Evolutionary conservation across 2,113 vertebrate species (phyloP), one percentile per base, ranked within the genome.

Genomic region (Ceyx melanurus): DNA sequence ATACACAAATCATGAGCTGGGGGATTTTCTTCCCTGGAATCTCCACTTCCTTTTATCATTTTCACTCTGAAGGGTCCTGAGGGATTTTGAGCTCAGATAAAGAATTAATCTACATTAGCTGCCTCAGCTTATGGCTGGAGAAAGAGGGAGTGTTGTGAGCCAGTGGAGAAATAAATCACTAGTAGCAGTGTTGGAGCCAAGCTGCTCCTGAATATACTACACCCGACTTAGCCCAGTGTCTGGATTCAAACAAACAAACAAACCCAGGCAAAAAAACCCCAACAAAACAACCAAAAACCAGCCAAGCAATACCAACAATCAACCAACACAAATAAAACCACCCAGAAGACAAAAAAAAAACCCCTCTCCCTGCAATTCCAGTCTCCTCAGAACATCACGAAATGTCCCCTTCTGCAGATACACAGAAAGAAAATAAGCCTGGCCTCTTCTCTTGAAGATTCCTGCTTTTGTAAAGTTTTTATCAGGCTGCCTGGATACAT

Each of bases 91-190:
- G 56, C 40, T 89, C 58, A 82, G 90, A 93, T 87, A 85, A 94
- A 88, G 86, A 76, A 94, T 87, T 91, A 91, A 91, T 96, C 94
- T 89, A 37, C 70, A 89, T 33, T 65, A 91, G 90, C 82, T 64
- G 85, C 79, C 94, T 93, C 88, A 57, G 61, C 58, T 94, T 29
- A 80, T 50, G 85, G 79, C 82, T 93, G 79, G 62, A 92, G 35
- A 3, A 31, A 72, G 46, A 75, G 66, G 15, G 11, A 88, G 62
- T 2, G 40, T 45, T 72, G 57, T 1, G 68, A 92, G 73, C 51
- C 87, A 67, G 19, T 9, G 56, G 8, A 87, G 74, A 43, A 79
- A 91, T 74, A 91, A 88, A 87, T 79, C 75, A 64, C 48, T 2
- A 54, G 23, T 25, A 50, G 60, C 50, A 74, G 21, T 1, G 20